Percentiles rank a stretch among this genome's conserved stretches.
Evolutionary conservation across 2,113 vertebrate species (phyloP).

Genomic region (Elanus axillaris): DNA sequence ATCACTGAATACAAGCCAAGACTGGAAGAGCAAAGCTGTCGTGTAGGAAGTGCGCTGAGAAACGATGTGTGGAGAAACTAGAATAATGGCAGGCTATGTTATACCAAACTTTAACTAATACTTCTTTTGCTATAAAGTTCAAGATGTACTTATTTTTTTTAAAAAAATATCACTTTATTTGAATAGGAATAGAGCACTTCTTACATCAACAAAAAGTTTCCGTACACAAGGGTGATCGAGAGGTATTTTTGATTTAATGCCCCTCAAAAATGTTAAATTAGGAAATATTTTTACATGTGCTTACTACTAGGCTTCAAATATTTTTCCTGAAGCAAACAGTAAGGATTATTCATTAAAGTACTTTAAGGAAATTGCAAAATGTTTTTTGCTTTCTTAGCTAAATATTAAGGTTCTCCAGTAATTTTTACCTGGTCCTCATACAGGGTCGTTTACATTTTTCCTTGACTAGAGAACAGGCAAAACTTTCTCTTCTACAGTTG

Average conservation of each 20-base stretch:
- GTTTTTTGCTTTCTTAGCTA: not conserved
- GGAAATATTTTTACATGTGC: not conserved
- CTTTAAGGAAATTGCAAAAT: not conserved
- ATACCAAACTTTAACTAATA: not conserved
- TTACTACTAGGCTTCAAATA: not conserved
- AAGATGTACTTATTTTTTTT: not conserved
- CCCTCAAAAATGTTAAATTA: not conserved
- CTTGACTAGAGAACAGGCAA: not conserved
- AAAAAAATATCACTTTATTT: not conserved
- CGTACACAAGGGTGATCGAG: not conserved
- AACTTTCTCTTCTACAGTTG: not conserved
- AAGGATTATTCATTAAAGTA: not conserved
- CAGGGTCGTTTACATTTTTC: not conserved
- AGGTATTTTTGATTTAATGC: not conserved
- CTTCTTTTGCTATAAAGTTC: not conserved
- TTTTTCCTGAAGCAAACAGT: not conserved
- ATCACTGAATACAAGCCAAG: not conserved
- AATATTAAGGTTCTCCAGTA: not conserved
- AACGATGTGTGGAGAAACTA: not conserved
- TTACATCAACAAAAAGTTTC: not conserved
- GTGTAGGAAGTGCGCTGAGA: not conserved
- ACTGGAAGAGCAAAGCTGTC: not conserved
- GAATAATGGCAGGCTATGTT: not conserved
- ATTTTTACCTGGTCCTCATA: not conserved
- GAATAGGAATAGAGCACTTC: not conserved